Percentiles rank a stretch among this genome's conserved stretches.
Evolutionary conservation across 2,888 invertebrate species (phyloP).

Genomic region (Anodontia alba): DNA sequence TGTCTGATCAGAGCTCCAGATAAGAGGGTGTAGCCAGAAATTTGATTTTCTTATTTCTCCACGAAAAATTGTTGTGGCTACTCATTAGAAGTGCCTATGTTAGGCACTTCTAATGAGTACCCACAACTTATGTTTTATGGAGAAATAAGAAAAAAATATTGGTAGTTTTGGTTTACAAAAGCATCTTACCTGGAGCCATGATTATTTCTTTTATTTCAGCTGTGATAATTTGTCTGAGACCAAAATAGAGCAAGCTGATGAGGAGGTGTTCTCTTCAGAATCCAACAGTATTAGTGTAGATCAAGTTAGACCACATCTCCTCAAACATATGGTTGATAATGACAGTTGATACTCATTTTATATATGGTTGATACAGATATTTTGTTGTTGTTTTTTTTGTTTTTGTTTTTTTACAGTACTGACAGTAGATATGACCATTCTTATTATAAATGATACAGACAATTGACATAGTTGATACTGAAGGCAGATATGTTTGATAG

Average conservation of each 20-base stretch:
- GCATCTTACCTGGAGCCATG: no score
- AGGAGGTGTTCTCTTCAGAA: not conserved
- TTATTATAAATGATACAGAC: not conserved
- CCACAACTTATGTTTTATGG: no score
- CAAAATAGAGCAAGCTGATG: not conserved
- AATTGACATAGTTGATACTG: not conserved
- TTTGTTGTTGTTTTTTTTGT: no score
- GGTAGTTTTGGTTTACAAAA: no score
- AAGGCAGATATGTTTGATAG: not conserved
- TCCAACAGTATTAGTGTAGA: constrained; percentile 13
- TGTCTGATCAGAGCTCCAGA: no score
- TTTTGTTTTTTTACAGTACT: no score
- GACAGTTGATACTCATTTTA: not conserved
- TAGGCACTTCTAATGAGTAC: no score
- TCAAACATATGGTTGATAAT: constrained; percentile 1
- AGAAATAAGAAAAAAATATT: no score
- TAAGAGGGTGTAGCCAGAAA: no score
- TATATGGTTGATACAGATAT: not conserved
- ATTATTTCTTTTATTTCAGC: constrained; percentile 11
- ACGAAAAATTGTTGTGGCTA: no score
- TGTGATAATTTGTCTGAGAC: not conserved
- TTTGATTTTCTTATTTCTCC: no score
- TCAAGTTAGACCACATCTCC: constrained; percentile 24
- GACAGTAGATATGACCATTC: not conserved
- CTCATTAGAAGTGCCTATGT: no score